Evolutionary conservation across 2,888 invertebrate species (phyloP), one percentile per base, ranked within the genome.

Genomic region (Uloborus plumipes): DNA sequence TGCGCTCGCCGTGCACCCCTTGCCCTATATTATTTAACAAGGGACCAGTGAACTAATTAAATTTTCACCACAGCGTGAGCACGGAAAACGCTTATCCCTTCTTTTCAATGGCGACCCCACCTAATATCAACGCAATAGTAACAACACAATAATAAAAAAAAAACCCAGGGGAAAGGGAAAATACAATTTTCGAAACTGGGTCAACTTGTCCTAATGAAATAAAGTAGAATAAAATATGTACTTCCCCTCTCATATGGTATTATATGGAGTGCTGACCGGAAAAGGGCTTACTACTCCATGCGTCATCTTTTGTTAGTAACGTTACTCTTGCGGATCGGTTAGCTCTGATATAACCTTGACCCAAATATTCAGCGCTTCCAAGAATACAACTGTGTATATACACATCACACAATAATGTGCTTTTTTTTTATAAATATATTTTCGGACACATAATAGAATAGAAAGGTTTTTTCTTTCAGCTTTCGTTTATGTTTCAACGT

Each of bases 181-280:
- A 39, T 39, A 39, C 39, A 39, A 39, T 39, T 39, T 39, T 39
- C 39, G 39, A 39, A 39, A 39, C 39, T 80, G 73, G 79, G 79
- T 80, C 79, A 80, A 76, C 76, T 75, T 75, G 72, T 70, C 53
- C 71, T 80, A 73, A 80, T 80, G 69, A 39, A 39, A 39, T 39
- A 39, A 39, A 39, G 39, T 39, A 67, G 66, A 80, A 80, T 73
- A 73, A 73, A 67, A 79, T 79, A 73, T 39, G 50, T 50, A 55
- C 74, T 39, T 73, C 79, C 79, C 79, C 62, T 62, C 73, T 61
- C 61, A 65, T 61, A 78, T 78, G 64, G 70, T 71, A 50, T 47
- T 64, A 70, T 74, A 74, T 74, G 70, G 74, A 74, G 74, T 81
- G 75, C 69, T 81, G 80, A 81, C 80, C 80, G 80, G 80, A 81